phyloP scores from a whole-genome alignment of 2,888 invertebrate species.

The Stenurella melanura region DNA sequence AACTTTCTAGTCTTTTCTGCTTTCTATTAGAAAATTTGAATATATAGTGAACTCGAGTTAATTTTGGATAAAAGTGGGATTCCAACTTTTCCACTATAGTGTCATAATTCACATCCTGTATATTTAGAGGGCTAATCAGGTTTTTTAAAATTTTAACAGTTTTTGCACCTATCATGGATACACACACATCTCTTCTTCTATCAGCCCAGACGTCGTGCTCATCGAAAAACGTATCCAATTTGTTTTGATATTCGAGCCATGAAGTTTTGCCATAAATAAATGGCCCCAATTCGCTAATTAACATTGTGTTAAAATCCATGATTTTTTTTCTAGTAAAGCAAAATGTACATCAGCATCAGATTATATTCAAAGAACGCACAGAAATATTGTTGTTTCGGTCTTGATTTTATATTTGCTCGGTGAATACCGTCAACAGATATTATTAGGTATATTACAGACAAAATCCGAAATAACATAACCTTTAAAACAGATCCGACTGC shows the following conservation, averaged over 20 bases:
- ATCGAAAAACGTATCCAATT: conserved; percentile 39
- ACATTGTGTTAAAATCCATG: conserved; percentile 33
- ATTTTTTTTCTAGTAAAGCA: neutral
- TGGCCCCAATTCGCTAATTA: conserved; percentile 45
- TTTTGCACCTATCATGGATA: conserved; percentile 38
- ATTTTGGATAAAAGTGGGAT: conserved; percentile 44
- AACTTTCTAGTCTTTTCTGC: conserved; percentile 38
- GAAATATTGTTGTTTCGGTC: no score
- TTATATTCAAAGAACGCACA: no score
- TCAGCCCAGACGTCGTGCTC: neutral
- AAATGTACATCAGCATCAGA: no score
- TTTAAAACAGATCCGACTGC: no score
- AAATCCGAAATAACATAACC: no score
- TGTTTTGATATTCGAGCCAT: conserved; percentile 43
- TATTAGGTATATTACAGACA: no score
- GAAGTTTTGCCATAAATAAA: conserved; percentile 34
- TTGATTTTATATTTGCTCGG: no score
- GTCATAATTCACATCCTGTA: conserved; percentile 40
- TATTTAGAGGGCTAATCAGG: conserved; percentile 36
- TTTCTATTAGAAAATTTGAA: conserved; percentile 40
- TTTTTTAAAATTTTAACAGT: conserved; percentile 26
- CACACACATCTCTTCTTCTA: conserved; percentile 37
- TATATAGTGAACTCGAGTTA: conserved; percentile 31
- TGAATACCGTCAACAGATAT: no score
- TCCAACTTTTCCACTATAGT: conserved; percentile 38